Evolutionary conservation across 2,113 vertebrate genomes (phyloP).

Genomic region (Falco punctatus): DNA sequence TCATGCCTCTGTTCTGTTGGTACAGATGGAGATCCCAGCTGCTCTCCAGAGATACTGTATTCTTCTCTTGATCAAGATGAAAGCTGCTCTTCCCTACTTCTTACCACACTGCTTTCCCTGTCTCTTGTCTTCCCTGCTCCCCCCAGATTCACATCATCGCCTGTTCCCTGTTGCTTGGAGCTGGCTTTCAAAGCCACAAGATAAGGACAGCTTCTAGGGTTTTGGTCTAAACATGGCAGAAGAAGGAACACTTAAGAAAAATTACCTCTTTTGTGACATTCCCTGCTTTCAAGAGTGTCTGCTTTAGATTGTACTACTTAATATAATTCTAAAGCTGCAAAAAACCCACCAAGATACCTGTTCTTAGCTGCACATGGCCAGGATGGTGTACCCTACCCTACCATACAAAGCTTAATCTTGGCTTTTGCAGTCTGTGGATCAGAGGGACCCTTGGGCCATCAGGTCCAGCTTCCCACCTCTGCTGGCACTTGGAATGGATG

Average conservation of each 20-base stretch:
- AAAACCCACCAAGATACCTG: not conserved
- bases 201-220: not conserved
- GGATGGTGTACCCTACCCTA: no score
- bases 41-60: not conserved
- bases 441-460: not conserved
- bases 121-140: not conserved
- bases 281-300: not conserved
- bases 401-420: not conserved
- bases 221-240: not conserved
- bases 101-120: not conserved
- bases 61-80: not conserved
- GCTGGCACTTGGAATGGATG: not conserved
- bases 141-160: not conserved
- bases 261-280: not conserved
- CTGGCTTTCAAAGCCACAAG: not conserved
- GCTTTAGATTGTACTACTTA: not conserved
- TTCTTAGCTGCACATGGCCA: not conserved
- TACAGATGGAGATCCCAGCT: not conserved
- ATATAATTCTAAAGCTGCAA: not conserved
- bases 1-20: not conserved
- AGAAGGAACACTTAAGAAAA: not conserved
- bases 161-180: not conserved
- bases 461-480: not conserved
- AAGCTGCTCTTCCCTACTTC: not conserved
- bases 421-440: not conserved